phyloP scores from a whole-genome alignment of 2,113 vertebrate species.

The Plecturocebus donacophilus region DNA sequence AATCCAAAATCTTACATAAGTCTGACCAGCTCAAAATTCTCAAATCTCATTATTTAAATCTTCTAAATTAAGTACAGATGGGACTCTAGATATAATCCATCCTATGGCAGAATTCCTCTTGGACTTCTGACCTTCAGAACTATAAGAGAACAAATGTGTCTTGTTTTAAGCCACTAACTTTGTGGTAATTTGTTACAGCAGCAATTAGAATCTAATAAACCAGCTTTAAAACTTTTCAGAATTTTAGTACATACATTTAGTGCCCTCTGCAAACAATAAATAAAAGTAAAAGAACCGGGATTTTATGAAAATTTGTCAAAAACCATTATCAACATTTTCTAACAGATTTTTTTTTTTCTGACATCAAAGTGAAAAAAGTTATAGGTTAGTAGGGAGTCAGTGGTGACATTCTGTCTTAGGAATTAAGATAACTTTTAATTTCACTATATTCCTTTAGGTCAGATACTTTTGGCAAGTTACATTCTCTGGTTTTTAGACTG shows the following conservation, averaged over 20 bases:
- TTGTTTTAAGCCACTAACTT: neutral
- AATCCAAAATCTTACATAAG: neutral
- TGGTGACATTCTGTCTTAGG: neutral
- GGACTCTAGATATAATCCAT: neutral
- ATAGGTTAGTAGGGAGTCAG: neutral
- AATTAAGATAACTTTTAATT: constrained; percentile 14
- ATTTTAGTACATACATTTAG: neutral
- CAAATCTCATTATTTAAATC: neutral
- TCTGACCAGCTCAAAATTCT: neutral
- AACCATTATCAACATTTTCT: neutral
- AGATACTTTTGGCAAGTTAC: neutral
- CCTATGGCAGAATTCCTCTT: neutral
- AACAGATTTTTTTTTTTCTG: neutral
- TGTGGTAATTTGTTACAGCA: neutral
- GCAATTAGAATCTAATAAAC: neutral
- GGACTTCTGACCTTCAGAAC: neutral
- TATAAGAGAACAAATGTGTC: neutral
- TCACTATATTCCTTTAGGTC: constrained; percentile 11
- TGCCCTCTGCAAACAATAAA: neutral
- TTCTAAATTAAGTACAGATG: neutral
- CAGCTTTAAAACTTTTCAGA: neutral
- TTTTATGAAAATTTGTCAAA: neutral
- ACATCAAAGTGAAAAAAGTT: neutral
- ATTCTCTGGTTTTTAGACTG: neutral
- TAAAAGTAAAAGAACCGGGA: neutral